Evolutionary conservation across 2,888 invertebrate genomes (phyloP), one percentile per base, ranked within the genome.

Genomic region (Parthenolecanium corni): DNA sequence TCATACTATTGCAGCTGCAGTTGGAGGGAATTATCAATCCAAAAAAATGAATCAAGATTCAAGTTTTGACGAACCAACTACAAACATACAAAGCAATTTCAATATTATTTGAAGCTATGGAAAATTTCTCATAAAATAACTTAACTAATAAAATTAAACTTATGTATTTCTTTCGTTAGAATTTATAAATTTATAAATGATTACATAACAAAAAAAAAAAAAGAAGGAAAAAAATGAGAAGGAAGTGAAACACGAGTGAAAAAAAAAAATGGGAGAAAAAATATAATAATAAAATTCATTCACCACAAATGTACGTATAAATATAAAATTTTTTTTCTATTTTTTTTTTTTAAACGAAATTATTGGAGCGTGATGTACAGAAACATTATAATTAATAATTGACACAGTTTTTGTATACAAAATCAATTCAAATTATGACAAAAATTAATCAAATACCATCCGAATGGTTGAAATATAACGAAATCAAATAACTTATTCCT

Each of bases 331-430:
- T 54, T 40, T 52, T 23, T 38, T 40, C 54, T n/a, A n/a, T n/a
- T n/a, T n/a, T n/a, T n/a, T n/a, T n/a, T n/a, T n/a, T n/a, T n/a
- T 40, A 38, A 53, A 53, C 20, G 42, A 54, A 54, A 54, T 40
- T 23, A 24, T 54, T 54, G 23, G 38, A 54, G 42, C 54, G 54
- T 54, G 54, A 54, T 54, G 54, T 54, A 54, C 54, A 54, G 38
- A 36, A 54, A 52, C 36, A 52, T 53, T 54, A 54, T 42, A 54
- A 42, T 54, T 54, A 54, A 36, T 54, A 54, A 54, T 54, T 54
- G 54, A 54, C 54, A 40, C 38, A 5, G n/a, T 54, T 54, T 3
- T 42, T 54, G 42, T 54, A 40, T 54, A 54, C 54, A 54, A 54
- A 54, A 40, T 20, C 18, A 52, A 31, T n/a, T n/a, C 40, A 54